These are phyloP conservation scores for Pan paniscus DNA, from an alignment of 2,113 vertebrate genomes.

Conservation along the genomic window DNA sequence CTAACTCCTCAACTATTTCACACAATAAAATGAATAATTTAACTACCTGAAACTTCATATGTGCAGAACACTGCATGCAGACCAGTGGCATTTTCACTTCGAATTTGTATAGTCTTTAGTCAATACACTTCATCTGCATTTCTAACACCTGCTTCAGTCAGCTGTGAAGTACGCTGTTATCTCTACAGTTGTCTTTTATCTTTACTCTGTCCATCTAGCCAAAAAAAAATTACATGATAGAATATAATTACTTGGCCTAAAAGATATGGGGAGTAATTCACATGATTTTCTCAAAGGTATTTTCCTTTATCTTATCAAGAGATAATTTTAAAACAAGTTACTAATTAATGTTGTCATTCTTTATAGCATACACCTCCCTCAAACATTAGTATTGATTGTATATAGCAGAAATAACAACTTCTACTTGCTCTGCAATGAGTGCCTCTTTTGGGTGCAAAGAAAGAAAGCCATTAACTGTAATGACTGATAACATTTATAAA, in stretches of 20 bases:
- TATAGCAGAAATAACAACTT: background rate
- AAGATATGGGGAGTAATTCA: conserved; percentile 77
- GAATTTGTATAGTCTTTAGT: conserved; percentile 99
- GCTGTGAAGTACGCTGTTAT: conserved; percentile 88
- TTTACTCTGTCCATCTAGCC: conserved; percentile 86
- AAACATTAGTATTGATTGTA: conserved; percentile 54
- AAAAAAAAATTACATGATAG: conserved; percentile 66
- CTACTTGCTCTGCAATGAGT: conserved; percentile 43
- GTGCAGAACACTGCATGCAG: conserved; percentile 89
- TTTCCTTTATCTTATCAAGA: conserved; percentile 77
- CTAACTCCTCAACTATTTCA: conserved; percentile 86
- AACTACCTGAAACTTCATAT: conserved; percentile 89
- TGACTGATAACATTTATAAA: conserved; percentile 8
- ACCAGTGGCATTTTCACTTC: conserved; percentile 97
- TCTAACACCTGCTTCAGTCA: conserved; percentile 97
- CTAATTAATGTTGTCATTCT: conserved; percentile 64
- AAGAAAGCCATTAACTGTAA: conserved; percentile 43
- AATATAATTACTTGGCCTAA: conserved; percentile 82
- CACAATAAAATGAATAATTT: conserved; percentile 97
- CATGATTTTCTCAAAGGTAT: conserved; percentile 74
- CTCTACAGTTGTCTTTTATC: conserved; percentile 91
- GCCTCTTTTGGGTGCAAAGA: conserved; percentile 11
- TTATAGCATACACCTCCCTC: conserved; percentile 42
- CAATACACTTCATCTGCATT: conserved; percentile 96
- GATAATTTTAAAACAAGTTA: conserved; percentile 58